A percentile compares a stretch with the other conserved stretches of the same genome.
Conservation (phyloP, 1,140 invertebrate genomes). For the Metaphire vulgaris region DNA sequence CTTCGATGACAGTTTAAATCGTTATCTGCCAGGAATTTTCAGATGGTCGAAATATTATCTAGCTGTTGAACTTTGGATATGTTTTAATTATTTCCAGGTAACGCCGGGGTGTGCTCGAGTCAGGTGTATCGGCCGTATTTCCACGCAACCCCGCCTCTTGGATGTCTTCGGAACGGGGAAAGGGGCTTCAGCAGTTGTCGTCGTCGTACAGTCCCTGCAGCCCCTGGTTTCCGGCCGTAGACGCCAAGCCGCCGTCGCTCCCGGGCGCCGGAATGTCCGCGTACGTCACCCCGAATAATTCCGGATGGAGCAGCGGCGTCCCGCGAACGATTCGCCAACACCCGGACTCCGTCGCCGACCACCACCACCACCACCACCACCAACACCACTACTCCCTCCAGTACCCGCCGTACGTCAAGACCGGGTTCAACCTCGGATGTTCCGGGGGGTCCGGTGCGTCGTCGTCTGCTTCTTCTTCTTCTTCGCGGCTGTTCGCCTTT, state of each 20-base stretch:
- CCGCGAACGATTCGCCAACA: not conserved
- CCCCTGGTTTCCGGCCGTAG: not conserved
- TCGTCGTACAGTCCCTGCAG: not conserved
- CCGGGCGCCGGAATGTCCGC: not conserved
- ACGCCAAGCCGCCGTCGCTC: not conserved
- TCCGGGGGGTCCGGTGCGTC: not conserved
- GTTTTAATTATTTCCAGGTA: not conserved
- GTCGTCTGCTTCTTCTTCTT: too few species aligned
- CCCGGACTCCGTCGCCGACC: not conserved
- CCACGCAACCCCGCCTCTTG: not conserved
- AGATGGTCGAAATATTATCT: not conserved
- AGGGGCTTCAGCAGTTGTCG: not conserved
- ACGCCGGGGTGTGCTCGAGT: not conserved
- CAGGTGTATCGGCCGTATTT: not conserved
- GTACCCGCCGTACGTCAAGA: not conserved
- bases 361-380: not conserved
- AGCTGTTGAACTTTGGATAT: not conserved
- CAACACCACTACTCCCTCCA: not conserved
- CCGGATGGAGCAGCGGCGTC: not conserved
- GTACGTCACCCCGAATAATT: not conserved
- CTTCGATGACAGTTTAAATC: not conserved
- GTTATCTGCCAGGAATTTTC: too few species aligned
- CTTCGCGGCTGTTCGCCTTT: not conserved
- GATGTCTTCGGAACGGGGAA: not conserved
- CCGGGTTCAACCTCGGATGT: not conserved